phyloP scores from a whole-genome alignment of 1,140 invertebrate genomes.

The Mactra quadrangularis region DNA sequence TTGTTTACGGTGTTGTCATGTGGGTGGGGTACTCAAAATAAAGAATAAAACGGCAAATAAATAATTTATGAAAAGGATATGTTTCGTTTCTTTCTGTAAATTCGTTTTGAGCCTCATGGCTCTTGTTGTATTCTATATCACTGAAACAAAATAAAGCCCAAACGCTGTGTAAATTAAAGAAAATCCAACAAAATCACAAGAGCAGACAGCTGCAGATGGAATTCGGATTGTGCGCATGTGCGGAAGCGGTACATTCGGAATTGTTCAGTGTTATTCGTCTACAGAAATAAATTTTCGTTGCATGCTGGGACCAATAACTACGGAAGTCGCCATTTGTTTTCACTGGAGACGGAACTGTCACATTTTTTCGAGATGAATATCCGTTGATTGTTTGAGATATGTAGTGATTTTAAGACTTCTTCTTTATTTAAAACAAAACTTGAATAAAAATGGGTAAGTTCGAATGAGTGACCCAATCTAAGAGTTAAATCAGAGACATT shows the following conservation, averaged over 20 bases:
- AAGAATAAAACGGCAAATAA: not conserved
- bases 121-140: not conserved
- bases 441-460: too few relatives aligned
- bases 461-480: too few relatives aligned
- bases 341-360: constrained; percentile 69
- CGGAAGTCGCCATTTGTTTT: constrained; percentile 74
- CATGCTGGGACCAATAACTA: constrained; percentile 63
- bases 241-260: constrained; percentile 30
- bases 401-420: too few relatives aligned
- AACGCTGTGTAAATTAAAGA: not conserved
- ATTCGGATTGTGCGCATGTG: constrained; percentile 62
- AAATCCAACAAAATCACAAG: not conserved
- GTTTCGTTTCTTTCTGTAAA: constrained; percentile 88
- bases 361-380: too few relatives aligned
- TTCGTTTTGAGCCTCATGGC: constrained; percentile 93
- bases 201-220: constrained; percentile 57
- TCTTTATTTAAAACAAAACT: too few relatives aligned
- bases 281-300: too few relatives aligned
- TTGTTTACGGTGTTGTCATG: constrained; percentile 54
- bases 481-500: too few relatives aligned
- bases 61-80: constrained; percentile 76
- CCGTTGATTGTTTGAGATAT: too few relatives aligned
- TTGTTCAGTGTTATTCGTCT: too few relatives aligned
- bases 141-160: too few relatives aligned
- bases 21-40: constrained; percentile 38